Evolutionary conservation across 2,113 vertebrate genomes (phyloP).

Genomic region (Oenanthe oenanthe): DNA sequence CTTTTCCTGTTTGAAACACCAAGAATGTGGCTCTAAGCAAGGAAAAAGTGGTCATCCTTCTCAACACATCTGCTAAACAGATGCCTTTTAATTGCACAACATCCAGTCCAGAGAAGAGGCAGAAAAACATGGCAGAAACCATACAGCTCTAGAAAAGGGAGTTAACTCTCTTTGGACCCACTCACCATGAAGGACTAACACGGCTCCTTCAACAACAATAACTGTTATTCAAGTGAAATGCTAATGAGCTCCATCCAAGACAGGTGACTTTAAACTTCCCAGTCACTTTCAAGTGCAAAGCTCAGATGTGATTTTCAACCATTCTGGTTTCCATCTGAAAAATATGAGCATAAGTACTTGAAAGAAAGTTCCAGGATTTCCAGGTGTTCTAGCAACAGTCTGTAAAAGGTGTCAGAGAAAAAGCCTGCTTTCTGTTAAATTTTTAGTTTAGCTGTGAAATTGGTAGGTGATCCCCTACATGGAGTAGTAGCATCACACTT

Average conservation of each 20-base stretch:
- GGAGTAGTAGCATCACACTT: background rate
- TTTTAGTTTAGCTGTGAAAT: background rate
- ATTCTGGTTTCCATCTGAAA: background rate
- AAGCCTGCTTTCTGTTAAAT: background rate
- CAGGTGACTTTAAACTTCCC: background rate
- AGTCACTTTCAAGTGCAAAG: background rate
- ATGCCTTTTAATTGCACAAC: background rate
- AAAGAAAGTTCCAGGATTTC: background rate
- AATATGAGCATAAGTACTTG: background rate
- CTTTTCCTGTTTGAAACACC: background rate
- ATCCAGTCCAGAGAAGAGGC: background rate
- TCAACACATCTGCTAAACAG: rapidly evolving
- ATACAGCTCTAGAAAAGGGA: background rate
- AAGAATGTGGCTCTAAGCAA: background rate
- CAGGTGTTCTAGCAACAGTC: background rate
- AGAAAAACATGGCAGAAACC: background rate
- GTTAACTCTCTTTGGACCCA: background rate
- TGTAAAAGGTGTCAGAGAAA: background rate
- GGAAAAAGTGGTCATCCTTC: background rate
- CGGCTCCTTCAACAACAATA: background rate
- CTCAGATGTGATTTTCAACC: background rate
- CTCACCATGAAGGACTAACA: background rate
- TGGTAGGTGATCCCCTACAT: background rate
- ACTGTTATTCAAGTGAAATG: background rate
- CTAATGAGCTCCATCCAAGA: background rate